phyloP scores from a whole-genome alignment of 2,113 vertebrate species.

The Gymnorhina tibicen region DNA sequence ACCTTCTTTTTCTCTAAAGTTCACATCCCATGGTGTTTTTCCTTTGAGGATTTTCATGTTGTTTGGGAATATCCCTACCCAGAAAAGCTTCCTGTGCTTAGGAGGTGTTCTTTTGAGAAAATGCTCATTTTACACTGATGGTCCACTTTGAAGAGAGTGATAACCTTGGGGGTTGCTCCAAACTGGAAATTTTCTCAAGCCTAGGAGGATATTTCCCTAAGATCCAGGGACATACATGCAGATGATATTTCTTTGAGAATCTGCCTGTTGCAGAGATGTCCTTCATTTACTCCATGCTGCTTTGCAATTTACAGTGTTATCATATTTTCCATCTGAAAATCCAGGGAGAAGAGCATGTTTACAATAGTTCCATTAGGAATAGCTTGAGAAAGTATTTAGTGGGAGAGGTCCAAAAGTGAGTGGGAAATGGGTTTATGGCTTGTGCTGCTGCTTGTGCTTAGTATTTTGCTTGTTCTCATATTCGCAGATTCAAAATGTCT shows the following conservation, averaged over 20 bases:
- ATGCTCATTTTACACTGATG: neutral
- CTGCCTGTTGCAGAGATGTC: neutral
- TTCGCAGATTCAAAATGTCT: neutral
- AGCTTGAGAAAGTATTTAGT: neutral
- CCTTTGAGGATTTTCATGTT: slow-evolving; percentile 52
- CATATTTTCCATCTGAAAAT: neutral
- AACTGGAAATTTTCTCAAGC: slow-evolving; percentile 32
- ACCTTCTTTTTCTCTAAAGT: neutral
- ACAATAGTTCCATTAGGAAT: neutral
- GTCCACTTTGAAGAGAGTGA: neutral
- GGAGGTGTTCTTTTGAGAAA: slow-evolving; percentile 11
- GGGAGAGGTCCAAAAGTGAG: neutral
- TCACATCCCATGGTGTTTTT: neutral
- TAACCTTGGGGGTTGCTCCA: neutral
- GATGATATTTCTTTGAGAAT: neutral
- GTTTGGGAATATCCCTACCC: neutral
- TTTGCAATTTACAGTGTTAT: neutral
- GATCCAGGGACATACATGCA: neutral
- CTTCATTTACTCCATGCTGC: neutral
- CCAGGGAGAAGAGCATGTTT: neutral
- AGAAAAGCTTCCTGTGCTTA: neutral
- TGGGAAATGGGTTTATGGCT: neutral
- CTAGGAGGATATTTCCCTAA: neutral
- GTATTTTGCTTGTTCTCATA: neutral
- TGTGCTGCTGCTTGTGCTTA: neutral